Conservation (phyloP, 2,113 vertebrate genomes). For the Mastomys coucha region DNA sequence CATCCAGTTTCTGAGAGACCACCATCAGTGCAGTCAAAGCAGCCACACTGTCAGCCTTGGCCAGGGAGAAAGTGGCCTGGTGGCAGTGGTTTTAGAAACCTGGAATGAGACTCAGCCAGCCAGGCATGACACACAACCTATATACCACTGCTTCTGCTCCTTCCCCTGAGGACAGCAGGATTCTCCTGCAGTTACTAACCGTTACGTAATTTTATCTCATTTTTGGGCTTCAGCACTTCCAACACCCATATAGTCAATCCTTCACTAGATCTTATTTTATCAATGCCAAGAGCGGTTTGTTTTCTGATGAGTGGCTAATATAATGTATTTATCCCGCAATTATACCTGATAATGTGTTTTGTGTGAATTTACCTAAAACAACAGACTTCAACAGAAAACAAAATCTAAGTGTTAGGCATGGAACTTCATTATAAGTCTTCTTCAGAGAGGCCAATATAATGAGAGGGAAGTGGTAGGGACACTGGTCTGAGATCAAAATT, state of each 20-base stretch:
- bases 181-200: background rate
- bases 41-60: background rate
- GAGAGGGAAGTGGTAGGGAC: slow-evolving; percentile 16
- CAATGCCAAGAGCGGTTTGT: background rate
- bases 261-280: slow-evolving; percentile 19
- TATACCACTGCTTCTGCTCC: background rate
- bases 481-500: slow-evolving; percentile 33
- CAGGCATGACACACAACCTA: background rate
- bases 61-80: too few relatives aligned
- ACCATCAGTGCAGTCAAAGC: background rate
- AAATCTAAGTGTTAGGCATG: slow-evolving; percentile 29
- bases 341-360: background rate
- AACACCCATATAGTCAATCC: background rate
- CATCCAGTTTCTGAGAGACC: background rate
- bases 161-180: background rate
- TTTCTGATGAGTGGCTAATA: slow-evolving; percentile 18
- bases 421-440: background rate
- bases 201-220: background rate
- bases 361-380: slow-evolving; percentile 41
- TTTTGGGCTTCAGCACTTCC: background rate
- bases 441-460: slow-evolving; percentile 13
- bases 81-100: background rate
- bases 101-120: background rate
- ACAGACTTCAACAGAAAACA: slow-evolving; percentile 37
- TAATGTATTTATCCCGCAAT: background rate